Base-by-base conservation (phyloP, 2,113 vertebrate genomes). In the Lichenostomus cassidix region DNA sequence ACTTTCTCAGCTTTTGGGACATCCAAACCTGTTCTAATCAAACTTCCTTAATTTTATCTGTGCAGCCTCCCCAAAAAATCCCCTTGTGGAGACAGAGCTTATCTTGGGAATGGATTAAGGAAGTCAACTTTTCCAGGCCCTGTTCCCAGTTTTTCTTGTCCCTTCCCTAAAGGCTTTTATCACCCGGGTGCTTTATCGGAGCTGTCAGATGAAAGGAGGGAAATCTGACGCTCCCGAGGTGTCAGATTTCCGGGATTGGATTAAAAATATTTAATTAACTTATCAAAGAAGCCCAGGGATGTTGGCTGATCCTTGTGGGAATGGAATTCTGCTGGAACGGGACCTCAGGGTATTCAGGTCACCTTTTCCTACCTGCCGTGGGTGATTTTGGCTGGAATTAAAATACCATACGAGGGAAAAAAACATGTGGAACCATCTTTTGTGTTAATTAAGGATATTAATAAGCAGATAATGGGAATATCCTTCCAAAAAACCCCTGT, bases 101-200 rank as follows among this genome's bases (percentile, higher is more conserved):
- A 90, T 83, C 92, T 87, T 18, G 17, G 62, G 27, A 76, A 60
- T 16, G 19, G 77, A 93, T 77, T 85, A 47, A 87, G 86, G 89
- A 69, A 91, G 35, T 60, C 76, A 90, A 78, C 42, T 91, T 95
- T 94, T 91, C 92, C 71, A 82, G 47, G 56, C 73, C 77, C 69
- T 35, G 73, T 58, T 90, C 60, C 79, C 41, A 50, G 50, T 49
- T 16, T 83, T 91, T 56, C 52, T 44, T 33, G 41, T 33, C 73
- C 85, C 56, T 87, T 58, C 89, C 56, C 31, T 28, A 31, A 56
- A 37, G 59, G 70, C 35, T 4, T 87, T 83, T 63, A 71, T 63
- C 83, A 17, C 41, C 37, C 6, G 2, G 35, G 29, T 2, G 67
- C 52, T 59, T 83, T 89, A 89, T 79, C 69, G 0, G 58, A 67